Percentiles rank a stretch among this genome's conserved stretches.
phyloP scores from a whole-genome alignment of 2,113 vertebrate species.

The Rhabdomys dilectus region DNA sequence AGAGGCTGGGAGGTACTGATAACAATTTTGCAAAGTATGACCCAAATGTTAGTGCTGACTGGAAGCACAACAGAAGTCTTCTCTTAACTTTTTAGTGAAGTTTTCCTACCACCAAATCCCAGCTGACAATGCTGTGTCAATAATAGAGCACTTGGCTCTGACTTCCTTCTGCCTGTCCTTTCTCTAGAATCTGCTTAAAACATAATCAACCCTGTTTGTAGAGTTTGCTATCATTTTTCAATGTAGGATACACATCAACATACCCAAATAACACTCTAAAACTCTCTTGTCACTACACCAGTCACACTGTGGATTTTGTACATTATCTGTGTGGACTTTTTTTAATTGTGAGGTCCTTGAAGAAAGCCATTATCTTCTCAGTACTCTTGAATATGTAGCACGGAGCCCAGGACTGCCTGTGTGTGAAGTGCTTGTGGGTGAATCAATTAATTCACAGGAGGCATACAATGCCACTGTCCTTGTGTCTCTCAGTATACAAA shows the following conservation, averaged over 20 bases:
- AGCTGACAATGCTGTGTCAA: not conserved
- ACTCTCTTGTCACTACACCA: not conserved
- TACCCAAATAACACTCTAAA: not conserved
- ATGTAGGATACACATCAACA: not conserved
- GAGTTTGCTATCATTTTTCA: not conserved
- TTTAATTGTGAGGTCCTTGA: conserved; percentile 10
- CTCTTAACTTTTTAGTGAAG: not conserved
- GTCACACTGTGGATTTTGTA: not conserved
- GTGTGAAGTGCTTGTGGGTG: not conserved
- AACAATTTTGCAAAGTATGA: not conserved
- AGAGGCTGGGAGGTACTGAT: not conserved
- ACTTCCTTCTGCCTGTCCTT: not conserved
- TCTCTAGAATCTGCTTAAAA: not conserved
- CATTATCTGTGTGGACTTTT: not conserved
- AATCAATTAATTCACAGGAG: conserved; percentile 33
- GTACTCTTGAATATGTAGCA: not conserved
- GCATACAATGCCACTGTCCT: not conserved
- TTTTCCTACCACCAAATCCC: not conserved
- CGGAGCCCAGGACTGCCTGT: not conserved
- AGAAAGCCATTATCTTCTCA: not conserved
- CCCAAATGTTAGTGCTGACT: not conserved
- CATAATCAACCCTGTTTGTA: not conserved
- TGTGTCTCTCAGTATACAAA: not conserved
- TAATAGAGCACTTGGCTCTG: not conserved
- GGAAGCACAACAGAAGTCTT: not conserved